Conservation (phyloP, 92 coral and sea anemone genomes). For the Epizoanthus ramosus region DNA sequence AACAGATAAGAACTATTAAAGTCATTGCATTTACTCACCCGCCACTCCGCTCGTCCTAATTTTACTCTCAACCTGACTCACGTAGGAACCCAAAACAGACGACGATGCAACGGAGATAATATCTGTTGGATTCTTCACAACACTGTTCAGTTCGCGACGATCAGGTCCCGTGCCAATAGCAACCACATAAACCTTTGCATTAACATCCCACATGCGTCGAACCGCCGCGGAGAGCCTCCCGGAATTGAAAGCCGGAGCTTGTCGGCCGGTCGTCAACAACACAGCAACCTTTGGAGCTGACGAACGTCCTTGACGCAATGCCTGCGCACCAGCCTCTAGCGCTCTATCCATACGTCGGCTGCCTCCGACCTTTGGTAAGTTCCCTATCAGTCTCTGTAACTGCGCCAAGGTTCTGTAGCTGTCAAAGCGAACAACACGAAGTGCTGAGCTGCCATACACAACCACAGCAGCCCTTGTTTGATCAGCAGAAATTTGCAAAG, state of each 20-base stretch:
- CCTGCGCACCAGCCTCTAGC: constrained; percentile 63
- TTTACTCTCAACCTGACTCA: constrained; percentile 10
- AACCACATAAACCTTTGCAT: constrained; percentile 70
- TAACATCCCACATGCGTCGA: constrained; percentile 65
- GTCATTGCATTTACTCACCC: background rate
- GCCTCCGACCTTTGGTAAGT: constrained; percentile 43
- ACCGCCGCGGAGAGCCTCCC: constrained; percentile 60
- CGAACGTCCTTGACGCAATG: constrained; percentile 61
- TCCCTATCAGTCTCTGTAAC: constrained; percentile 33
- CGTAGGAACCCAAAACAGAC: constrained; percentile 5
- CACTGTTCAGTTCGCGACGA: constrained; percentile 59
- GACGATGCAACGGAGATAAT: constrained; percentile 35
- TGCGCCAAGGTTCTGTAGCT: constrained; percentile 53
- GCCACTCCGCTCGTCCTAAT: background rate
- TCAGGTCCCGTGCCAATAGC: constrained; percentile 61
- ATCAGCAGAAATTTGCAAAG: constrained; percentile 61
- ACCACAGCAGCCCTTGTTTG: constrained; percentile 79
- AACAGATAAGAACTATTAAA: too few relatives aligned
- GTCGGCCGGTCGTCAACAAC: constrained; percentile 78
- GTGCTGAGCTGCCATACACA: constrained; percentile 68
- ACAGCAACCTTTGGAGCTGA: constrained; percentile 72
- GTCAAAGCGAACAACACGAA: constrained; percentile 57
- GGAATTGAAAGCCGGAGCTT: constrained; percentile 63
- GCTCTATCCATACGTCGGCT: constrained; percentile 69
- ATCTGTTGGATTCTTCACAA: constrained; percentile 61